A percentile compares a stretch with the other conserved stretches of the same genome.
These are phyloP conservation scores for Chalcis sispes DNA, from an alignment of 2,888 invertebrate genomes.

Conservation along the genomic window DNA sequence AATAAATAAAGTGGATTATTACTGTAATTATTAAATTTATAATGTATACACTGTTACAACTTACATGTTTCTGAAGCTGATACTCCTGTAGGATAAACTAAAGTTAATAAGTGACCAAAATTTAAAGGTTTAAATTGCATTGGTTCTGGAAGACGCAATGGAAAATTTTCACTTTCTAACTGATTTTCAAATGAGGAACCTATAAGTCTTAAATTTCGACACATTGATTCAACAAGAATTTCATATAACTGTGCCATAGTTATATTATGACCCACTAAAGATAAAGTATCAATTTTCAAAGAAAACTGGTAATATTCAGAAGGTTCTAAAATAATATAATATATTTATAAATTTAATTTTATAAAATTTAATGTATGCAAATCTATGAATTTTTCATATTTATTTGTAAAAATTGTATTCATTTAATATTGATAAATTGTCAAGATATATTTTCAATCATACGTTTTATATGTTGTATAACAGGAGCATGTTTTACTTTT, in stretches of 20 bases:
- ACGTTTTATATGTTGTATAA: slow-evolving; percentile 83
- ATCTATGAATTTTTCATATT: no score
- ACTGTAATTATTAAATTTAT: neutral
- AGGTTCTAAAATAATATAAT: slow-evolving; percentile 68
- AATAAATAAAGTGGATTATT: slow-evolving; percentile 12
- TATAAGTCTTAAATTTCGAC: slow-evolving; percentile 82
- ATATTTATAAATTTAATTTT: neutral
- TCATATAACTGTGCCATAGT: slow-evolving; percentile 83
- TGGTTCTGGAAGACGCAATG: slow-evolving; percentile 80
- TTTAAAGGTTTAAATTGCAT: slow-evolving; percentile 86
- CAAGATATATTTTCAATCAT: slow-evolving; percentile 67
- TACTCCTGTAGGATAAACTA: slow-evolving; percentile 82
- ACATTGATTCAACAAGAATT: slow-evolving; percentile 85
- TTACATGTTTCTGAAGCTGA: slow-evolving; percentile 84
- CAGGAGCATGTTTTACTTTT: slow-evolving; percentile 76
- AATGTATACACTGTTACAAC: slow-evolving; percentile 71
- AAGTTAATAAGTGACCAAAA: slow-evolving; percentile 87
- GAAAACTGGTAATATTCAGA: slow-evolving; percentile 79
- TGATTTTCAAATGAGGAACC: slow-evolving; percentile 81
- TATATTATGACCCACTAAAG: slow-evolving; percentile 83
- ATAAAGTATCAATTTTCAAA: slow-evolving; percentile 83
- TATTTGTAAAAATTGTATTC: slow-evolving; percentile 61
- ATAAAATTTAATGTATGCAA: no score
- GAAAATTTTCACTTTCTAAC: slow-evolving; percentile 77
- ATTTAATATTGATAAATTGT: slow-evolving; percentile 33